Conservation (phyloP, 2,113 vertebrate species). For the Hipposideros armiger region DNA sequence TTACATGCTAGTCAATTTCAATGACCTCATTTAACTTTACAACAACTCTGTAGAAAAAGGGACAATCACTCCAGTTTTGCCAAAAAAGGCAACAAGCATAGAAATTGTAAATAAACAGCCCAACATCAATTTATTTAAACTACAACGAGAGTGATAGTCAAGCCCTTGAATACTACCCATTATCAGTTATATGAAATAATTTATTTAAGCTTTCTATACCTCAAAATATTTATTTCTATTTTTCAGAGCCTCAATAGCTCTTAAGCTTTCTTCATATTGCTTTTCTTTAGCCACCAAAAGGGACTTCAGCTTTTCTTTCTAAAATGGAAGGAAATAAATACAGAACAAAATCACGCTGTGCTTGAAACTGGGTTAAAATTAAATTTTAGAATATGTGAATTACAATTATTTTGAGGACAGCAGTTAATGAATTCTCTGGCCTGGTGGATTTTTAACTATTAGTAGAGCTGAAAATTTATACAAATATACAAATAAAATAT, state of each 20-base stretch:
- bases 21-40: not conserved
- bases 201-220: conserved; percentile 85
- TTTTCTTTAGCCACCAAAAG: conserved; percentile 91
- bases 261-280: conserved; percentile 93
- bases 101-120: not conserved
- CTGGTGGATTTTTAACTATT: conserved; percentile 34
- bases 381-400: not conserved
- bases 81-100: not conserved
- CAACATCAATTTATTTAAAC: not conserved
- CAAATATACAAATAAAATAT: conserved; percentile 33
- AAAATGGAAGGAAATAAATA: conserved; percentile 66
- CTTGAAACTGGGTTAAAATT: not conserved
- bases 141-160: not conserved
- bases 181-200: not conserved
- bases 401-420: not conserved
- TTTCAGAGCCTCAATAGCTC: conserved; percentile 93
- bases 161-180: not conserved
- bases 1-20: not conserved
- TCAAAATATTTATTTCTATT: conserved; percentile 93
- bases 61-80: not conserved
- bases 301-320: conserved; percentile 94
- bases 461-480: not conserved
- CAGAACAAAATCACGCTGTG: not conserved
- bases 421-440: conserved; percentile 23
- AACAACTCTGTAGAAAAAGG: not conserved